Evolutionary conservation across 2,113 vertebrate species (phyloP), one percentile per base, ranked within the genome.

Genomic region (Heterochromis multidens): DNA sequence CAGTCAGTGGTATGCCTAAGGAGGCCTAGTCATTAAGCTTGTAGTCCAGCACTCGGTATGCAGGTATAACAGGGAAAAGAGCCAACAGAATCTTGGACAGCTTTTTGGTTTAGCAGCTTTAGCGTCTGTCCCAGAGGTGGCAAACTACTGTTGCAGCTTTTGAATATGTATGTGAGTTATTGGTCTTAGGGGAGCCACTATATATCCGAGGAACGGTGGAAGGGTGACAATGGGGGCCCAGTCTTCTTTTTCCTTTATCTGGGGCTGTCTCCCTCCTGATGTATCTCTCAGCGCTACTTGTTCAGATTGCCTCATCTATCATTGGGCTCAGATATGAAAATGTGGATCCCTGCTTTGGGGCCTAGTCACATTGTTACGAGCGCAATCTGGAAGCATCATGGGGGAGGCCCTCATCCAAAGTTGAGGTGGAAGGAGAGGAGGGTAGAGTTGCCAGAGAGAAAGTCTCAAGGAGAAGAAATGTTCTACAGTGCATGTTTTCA

Each of bases 231-330:
- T 89, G 46, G 84, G 74, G 82, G 43, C 92, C 84, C 79, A 23
- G 83, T 84, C 87, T 85, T 87, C 89, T 90, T 86, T 83, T 92
- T 85, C 86, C 89, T 94, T 95, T 93, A 93, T 94, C 94, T 90
- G 79, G 88, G 87, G 88, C 93, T 95, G 95, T 96, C 95, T 91
- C 77, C 88, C 85, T 93, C 76, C 95, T 96, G 95, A 96, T 96
- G 93, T 90, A 97, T 96, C 94, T 96, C 94, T 92, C 93, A 92
- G 93, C 91, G 89, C 92, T 95, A 94, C 92, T 91, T 92, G 89
- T 94, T 93, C 90, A 92, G 94, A 96, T 96, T 95, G 94, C 94
- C 95, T 96, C 96, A 96, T 97, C 95, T 93, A 96, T 97, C 96
- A 96, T 83, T 89, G 91, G 89, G 88, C 86, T 91, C 93, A 90